Evolutionary conservation across 2,113 vertebrate genomes (phyloP), one percentile per base, ranked within the genome.

Genomic region (Datnioides undecimradiatus): DNA sequence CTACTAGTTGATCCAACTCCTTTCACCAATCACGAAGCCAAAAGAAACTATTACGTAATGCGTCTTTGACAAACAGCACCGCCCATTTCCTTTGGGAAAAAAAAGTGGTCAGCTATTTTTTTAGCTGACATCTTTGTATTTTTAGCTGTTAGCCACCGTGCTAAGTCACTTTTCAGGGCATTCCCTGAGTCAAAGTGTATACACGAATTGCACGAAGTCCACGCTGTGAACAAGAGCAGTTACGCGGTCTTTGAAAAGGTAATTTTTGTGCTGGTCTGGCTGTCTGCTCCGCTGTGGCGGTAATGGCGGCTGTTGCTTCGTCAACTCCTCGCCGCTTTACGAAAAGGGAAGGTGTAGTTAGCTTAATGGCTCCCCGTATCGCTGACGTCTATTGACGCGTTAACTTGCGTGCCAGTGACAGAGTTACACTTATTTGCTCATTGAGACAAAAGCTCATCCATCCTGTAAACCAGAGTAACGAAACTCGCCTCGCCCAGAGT

Each of bases 301-400:
- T 92, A 92, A 94, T 92, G 94, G 93, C 93, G 93, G 92, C 90
- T 79, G 82, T 60, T 51, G 84, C 92, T 80, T 70, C 90, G 90
- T 87, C 84, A 87, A 72, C 91, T 88, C 83, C 79, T 91, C 88
- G 90, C 79, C 85, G 87, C 80, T 90, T 80, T 85, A 87, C 90
- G 92, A 90, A 88, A 87, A 90, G 91, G 88, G 93, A 95, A 94
- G 94, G 93, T 91, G 93, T 91, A 90, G 88, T 90, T 93, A 90
- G 92, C 91, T 87, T 94, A 94, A 94, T 94, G 93, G 94, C 91
- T 94, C 91, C 91, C 84, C 91, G 94, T 91, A 90, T 91, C 93
- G 93, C 95, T 95, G 95, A 95, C 95, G 95, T 95, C 92, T 95
- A 83, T 95, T 94, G 95, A 95, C 95, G 95, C 94, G 94, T 87